A percentile compares a stretch with the other conserved stretches of the same genome.
Conservation (phyloP, 1,140 invertebrate species). For the Drosophila burlai region DNA sequence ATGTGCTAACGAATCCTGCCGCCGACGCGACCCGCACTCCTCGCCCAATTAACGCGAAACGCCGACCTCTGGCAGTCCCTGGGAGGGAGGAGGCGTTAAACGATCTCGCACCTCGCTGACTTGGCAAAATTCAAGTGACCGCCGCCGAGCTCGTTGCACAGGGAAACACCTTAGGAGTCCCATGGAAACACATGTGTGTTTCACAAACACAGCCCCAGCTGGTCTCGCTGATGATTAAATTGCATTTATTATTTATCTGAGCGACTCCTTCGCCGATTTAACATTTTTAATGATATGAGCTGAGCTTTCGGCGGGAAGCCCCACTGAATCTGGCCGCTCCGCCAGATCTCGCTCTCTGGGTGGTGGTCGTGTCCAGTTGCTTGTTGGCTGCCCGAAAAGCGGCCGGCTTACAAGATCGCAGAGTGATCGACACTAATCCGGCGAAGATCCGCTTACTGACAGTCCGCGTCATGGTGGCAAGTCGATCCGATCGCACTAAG, state of each 20-base stretch:
- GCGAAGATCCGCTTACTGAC: conserved; percentile 71
- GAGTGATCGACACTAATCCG: conserved; percentile 75
- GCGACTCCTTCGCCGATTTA: not conserved
- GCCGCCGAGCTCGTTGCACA: not conserved
- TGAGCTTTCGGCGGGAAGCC: not conserved
- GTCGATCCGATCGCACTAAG: conserved; percentile 20
- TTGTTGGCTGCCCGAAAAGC: conserved; percentile 51
- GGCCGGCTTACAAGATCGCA: conserved; percentile 64
- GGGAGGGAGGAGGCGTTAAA: conserved; percentile 61
- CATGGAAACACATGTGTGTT: too few relatives aligned
- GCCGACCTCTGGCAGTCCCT: conserved; percentile 15
- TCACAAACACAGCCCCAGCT: not conserved
- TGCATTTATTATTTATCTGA: not conserved
- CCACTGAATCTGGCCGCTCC: not conserved
- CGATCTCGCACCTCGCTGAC: conserved; percentile 76
- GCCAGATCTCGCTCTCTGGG: conserved; percentile 28
- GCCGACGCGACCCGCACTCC: conserved; percentile 61
- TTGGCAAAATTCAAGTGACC: conserved; percentile 41
- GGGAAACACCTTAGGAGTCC: not conserved
- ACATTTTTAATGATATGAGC: not conserved
- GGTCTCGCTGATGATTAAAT: not conserved
- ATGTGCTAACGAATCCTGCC: conserved; percentile 77
- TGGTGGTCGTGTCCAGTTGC: conserved; percentile 46
- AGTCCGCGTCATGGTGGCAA: conserved; percentile 36
- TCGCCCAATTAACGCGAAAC: conserved; percentile 77